A percentile compares a stretch with the other conserved stretches of the same genome.
phyloP scores from a whole-genome alignment of 30 jellyfish, hydroid and myxozoan species.

The Nemopilema nomurai region DNA sequence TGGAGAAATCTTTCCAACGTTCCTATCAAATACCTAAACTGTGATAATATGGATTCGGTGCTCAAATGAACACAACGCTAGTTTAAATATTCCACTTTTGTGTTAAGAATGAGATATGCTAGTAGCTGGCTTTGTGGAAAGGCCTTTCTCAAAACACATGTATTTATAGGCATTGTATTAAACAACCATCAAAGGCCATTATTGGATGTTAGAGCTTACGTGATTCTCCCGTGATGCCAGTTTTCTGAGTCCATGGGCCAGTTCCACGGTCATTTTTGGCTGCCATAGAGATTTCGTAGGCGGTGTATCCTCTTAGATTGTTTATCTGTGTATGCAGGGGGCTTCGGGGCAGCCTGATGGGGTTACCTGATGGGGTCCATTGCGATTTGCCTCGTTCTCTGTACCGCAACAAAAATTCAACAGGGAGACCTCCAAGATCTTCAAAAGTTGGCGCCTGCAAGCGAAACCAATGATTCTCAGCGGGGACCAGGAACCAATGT shows the following conservation, averaged over 20 bases:
- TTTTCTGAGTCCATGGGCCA: slow-evolving; percentile 86
- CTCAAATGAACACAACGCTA: too few relatives aligned
- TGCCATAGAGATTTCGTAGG: slow-evolving; percentile 79
- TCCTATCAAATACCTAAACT: too few relatives aligned
- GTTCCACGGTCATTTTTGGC: slow-evolving; percentile 78
- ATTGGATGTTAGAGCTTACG: too few relatives aligned
- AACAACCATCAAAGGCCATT: too few relatives aligned
- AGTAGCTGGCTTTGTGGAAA: too few relatives aligned
- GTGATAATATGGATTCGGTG: too few relatives aligned
- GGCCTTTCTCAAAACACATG: too few relatives aligned
- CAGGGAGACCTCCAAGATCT: slow-evolving; percentile 65
- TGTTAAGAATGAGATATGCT: too few relatives aligned
- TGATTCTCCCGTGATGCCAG: slow-evolving; percentile 94
- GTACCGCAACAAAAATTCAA: slow-evolving; percentile 58
- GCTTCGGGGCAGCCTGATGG: slow-evolving; percentile 34
- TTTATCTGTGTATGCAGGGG: slow-evolving; percentile 38
- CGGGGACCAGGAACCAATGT: background rate
- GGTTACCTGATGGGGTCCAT: slow-evolving; percentile 15
- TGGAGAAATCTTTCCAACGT: too few relatives aligned
- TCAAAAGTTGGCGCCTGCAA: slow-evolving; percentile 85
- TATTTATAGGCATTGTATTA: too few relatives aligned
- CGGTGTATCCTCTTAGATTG: slow-evolving; percentile 70
- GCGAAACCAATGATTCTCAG: background rate
- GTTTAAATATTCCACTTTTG: too few relatives aligned
- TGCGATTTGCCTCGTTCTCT: slow-evolving; percentile 49